phyloP scores from a whole-genome alignment of 2,888 invertebrate genomes.

The Achlya flavicornis region DNA sequence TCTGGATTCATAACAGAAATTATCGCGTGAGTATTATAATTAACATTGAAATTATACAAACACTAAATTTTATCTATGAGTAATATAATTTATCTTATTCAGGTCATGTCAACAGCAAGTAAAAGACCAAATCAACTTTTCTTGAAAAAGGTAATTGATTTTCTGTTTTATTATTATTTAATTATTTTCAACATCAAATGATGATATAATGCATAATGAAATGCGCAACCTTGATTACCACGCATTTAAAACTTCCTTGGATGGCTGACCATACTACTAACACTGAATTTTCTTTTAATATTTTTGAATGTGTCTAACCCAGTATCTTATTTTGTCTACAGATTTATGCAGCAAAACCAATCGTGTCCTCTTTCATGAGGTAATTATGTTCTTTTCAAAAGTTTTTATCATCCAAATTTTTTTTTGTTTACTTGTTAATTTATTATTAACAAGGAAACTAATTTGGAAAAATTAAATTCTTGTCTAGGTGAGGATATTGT shows the following conservation, averaged over 20 bases:
- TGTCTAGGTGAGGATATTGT: conserved; percentile 80
- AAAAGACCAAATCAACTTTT: background rate
- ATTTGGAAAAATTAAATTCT: conserved; percentile 68
- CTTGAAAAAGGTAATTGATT: background rate
- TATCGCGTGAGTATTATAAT: conserved; percentile 29
- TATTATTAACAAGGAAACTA: conserved; percentile 53
- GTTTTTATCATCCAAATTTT: background rate
- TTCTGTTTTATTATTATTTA: background rate
- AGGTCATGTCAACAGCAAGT: background rate
- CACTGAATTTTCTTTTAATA: background rate
- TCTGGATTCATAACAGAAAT: background rate
- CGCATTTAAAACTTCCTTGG: conserved; percentile 83
- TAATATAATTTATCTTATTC: too few species aligned
- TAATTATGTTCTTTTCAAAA: background rate
- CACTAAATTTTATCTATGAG: too few species aligned
- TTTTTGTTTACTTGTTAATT: conserved; percentile 20
- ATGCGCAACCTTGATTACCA: conserved; percentile 83
- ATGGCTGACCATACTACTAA: conserved; percentile 67
- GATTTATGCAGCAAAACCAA: background rate
- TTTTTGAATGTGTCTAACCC: background rate
- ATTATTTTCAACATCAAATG: conserved; percentile 42
- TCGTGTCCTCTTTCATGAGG: background rate
- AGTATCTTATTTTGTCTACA: background rate
- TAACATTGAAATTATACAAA: background rate
- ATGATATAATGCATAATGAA: conserved; percentile 80